Percentiles rank a stretch among this genome's conserved stretches.
These are phyloP conservation scores for Villa cingulata DNA, from an alignment of 2,888 invertebrate species.

Conservation along the genomic window DNA sequence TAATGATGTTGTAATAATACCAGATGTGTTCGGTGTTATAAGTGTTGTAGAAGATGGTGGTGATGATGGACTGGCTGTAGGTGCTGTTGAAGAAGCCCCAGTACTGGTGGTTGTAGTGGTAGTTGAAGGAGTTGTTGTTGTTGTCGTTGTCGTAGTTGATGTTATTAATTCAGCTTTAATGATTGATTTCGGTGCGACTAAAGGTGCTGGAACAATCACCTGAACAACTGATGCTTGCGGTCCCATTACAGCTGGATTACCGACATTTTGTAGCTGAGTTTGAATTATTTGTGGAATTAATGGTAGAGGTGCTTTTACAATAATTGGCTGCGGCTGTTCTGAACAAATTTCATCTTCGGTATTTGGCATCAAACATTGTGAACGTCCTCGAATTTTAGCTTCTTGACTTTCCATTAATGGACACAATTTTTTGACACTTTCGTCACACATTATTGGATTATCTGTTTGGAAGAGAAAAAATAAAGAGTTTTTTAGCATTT, in stretches of 20 bases:
- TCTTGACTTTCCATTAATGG: slow-evolving; percentile 56
- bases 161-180: slow-evolving; percentile 20
- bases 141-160: slow-evolving; percentile 9
- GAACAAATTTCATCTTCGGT: slow-evolving; percentile 33
- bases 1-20: background rate
- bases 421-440: slow-evolving; percentile 51
- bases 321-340: slow-evolving; percentile 27
- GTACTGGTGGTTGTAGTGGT: slow-evolving; percentile 15
- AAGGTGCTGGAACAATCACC: slow-evolving; percentile 27
- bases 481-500: background rate
- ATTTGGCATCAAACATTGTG: slow-evolving; percentile 38
- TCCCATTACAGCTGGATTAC: slow-evolving; percentile 13
- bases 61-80: background rate
- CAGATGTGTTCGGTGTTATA: slow-evolving; percentile 13
- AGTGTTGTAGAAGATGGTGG: too few species aligned
- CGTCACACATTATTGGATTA: slow-evolving; percentile 69
- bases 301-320: slow-evolving; percentile 22
- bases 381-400: slow-evolving; percentile 55
- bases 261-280: slow-evolving; percentile 9
- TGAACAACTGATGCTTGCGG: slow-evolving; percentile 24
- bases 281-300: slow-evolving; percentile 18
- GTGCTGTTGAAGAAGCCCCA: background rate
- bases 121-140: slow-evolving; percentile 5
- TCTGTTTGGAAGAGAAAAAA: slow-evolving; percentile 39
- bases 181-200: slow-evolving; percentile 19